Base-by-base conservation (phyloP, 2,888 invertebrate genomes). In the Lasioglossum figueresi region DNA sequence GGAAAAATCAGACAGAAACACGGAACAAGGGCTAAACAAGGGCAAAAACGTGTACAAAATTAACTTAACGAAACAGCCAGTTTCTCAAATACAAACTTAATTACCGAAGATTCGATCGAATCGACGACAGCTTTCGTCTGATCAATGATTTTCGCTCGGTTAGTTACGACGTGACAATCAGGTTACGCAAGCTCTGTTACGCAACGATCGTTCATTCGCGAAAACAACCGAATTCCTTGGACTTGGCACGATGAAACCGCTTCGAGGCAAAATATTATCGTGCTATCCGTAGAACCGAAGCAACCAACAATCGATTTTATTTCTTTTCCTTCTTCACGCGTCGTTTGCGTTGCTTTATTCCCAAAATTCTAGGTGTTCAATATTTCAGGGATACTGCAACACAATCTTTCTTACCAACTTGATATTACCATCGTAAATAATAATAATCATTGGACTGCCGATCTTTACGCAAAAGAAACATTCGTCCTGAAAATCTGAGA, bases 211-310 rank as follows among this genome's bases (percentile, higher is more conserved):
- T 74, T 80, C 76, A 83, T 80, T 76, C 79, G 84, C 79, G 83
- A 83, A 84, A 84, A 84, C 84, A 84, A 59, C 76, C 75, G 84
- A 83, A 79, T 84, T 84, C 84, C 76, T 45, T 27, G 70, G 16
- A 40, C 56, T 84, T 84, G 83, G 84, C 84, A 83, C 79, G 84
- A 84, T 84, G 84, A 83, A 83, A 84, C 84, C 68, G 63, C 63
- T 37, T 31, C 37, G 79, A 79, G 66, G 76, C 59, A 79, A 79
- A 83, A 84, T 84, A 84, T 83, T 83, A 76, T 79, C 83, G 76
- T 43, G 56, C 16, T 31, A 52, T 71, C 59, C 79, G 10, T 45
- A 70, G 78, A 74, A 71, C 40, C 37, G 79, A 71, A 63, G 56
- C 66, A 68, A 72, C 76, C 56, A 48, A 72, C 34, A n/a, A 6